A percentile compares a stretch with the other conserved stretches of the same genome.
Evolutionary conservation across 1,140 invertebrate species (phyloP).

Genomic region (Drosophila sulfurigaster): DNA sequence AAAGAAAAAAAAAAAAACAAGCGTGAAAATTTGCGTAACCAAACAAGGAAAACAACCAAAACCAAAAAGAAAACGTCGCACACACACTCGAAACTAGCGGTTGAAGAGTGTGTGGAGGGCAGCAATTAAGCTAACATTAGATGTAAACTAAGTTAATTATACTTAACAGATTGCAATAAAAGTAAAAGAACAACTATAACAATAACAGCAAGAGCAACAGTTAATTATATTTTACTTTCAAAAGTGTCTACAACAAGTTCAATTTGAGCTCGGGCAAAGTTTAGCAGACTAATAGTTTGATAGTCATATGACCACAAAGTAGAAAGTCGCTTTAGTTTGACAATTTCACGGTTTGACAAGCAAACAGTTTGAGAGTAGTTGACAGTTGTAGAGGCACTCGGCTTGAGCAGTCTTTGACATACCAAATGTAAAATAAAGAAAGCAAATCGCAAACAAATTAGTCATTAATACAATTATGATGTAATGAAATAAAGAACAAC

Average conservation of each 20-base stretch:
- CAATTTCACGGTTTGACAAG: background rate
- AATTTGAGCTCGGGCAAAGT: conserved; percentile 22
- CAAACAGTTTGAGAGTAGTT: conserved; percentile 1
- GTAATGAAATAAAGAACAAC: conserved; percentile 36
- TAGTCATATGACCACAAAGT: background rate
- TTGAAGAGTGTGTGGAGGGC: conserved; percentile 40
- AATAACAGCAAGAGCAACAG: conserved; percentile 31
- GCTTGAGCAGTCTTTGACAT: background rate
- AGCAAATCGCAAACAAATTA: conserved; percentile 44
- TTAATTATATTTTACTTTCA: conserved; percentile 34
- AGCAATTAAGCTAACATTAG: conserved; percentile 82
- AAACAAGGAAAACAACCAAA: conserved; percentile 70
- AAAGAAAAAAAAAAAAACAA: conserved; percentile 50
- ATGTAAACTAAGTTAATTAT: conserved; percentile 81
- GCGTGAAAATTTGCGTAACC: conserved; percentile 76
- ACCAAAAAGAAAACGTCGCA: conserved; percentile 21
- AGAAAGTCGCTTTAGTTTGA: background rate
- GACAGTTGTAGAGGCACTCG: background rate
- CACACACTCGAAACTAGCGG: conserved; percentile 2
- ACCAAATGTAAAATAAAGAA: conserved; percentile 52
- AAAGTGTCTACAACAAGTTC: conserved; percentile 37
- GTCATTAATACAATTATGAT: conserved; percentile 40
- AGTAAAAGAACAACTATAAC: conserved; percentile 41
- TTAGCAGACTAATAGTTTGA: conserved; percentile 24
- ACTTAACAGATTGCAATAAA: conserved; percentile 74